Conservation (phyloP, 2,888 invertebrate species). For the Sesia apiformis region DNA sequence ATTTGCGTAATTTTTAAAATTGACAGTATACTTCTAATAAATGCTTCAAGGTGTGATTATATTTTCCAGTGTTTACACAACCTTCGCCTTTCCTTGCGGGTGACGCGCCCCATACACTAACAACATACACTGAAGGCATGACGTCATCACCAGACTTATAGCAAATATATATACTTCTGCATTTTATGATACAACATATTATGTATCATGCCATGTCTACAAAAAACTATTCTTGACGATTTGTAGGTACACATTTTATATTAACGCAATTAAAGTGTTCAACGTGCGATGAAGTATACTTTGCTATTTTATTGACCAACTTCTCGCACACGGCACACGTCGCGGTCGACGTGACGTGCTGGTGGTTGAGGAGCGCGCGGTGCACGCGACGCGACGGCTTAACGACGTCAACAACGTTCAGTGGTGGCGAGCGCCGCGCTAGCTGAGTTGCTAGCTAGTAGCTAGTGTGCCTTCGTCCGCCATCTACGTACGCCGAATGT, state of each 20-base stretch:
- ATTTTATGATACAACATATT: background rate
- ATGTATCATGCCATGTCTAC: no score
- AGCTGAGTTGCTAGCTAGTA: background rate
- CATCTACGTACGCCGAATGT: conserved; percentile 30
- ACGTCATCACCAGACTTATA: conserved; percentile 31
- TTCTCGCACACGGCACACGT: no score
- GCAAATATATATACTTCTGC: background rate
- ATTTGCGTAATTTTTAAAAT: no score
- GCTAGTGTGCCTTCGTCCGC: conserved; percentile 40
- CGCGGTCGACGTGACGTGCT: no score
- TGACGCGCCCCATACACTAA: conserved; percentile 20
- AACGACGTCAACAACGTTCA: background rate
- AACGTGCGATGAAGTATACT: no score
- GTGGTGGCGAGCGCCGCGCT: background rate
- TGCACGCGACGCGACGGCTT: no score
- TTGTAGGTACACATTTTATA: no score
- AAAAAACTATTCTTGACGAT: no score
- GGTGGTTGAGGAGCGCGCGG: no score
- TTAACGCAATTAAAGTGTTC: no score
- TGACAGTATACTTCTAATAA: conserved; percentile 16
- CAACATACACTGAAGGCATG: conserved; percentile 12
- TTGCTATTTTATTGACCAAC: no score
- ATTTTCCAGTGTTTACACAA: conserved; percentile 44
- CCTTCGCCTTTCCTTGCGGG: conserved; percentile 40
- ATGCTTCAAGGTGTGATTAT: conserved; percentile 27